Evolutionary conservation across 1,140 invertebrate genomes (phyloP).

Genomic region (Philaenus spumarius): DNA sequence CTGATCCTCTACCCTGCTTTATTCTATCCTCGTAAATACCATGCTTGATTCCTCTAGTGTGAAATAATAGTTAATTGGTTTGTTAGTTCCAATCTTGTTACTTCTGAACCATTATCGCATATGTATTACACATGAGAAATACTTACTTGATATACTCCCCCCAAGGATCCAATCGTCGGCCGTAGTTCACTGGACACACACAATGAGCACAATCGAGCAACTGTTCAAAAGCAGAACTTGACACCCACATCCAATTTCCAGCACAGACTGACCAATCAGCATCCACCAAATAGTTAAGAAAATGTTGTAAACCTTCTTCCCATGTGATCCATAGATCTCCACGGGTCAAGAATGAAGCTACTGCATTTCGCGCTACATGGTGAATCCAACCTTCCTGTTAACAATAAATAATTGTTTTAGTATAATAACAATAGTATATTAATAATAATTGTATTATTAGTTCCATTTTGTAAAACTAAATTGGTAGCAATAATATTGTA

Average conservation of each 20-base stretch:
- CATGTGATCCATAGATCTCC: conserved; percentile 67
- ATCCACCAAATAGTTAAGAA: conserved; percentile 59
- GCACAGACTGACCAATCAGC: conserved; percentile 68
- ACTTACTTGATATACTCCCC: conserved; percentile 57
- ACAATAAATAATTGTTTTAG: not conserved
- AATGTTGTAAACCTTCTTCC: conserved; percentile 58
- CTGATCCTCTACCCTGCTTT: too few relatives aligned
- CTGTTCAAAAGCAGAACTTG: conserved; percentile 61
- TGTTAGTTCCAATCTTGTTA: too few relatives aligned
- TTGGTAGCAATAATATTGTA: not conserved
- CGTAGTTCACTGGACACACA: conserved; percentile 59
- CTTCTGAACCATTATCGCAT: too few relatives aligned
- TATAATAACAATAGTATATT: not conserved
- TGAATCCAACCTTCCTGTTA: conserved; percentile 60
- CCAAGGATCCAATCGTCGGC: conserved; percentile 59
- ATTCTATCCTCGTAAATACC: too few relatives aligned
- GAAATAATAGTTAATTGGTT: too few relatives aligned
- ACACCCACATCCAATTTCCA: conserved; percentile 78
- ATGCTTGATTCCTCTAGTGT: too few relatives aligned
- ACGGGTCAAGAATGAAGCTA: conserved; percentile 63
- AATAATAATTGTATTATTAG: too few relatives aligned
- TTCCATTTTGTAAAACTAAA: too few relatives aligned
- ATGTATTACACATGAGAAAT: too few relatives aligned
- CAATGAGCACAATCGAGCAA: conserved; percentile 55
- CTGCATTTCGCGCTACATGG: conserved; percentile 60